A percentile compares a stretch with the other conserved stretches of the same genome.
These are phyloP conservation scores for Brachyrhaphis roseni DNA, from an alignment of 2,797 vertebrate species.

Conservation along the genomic window DNA sequence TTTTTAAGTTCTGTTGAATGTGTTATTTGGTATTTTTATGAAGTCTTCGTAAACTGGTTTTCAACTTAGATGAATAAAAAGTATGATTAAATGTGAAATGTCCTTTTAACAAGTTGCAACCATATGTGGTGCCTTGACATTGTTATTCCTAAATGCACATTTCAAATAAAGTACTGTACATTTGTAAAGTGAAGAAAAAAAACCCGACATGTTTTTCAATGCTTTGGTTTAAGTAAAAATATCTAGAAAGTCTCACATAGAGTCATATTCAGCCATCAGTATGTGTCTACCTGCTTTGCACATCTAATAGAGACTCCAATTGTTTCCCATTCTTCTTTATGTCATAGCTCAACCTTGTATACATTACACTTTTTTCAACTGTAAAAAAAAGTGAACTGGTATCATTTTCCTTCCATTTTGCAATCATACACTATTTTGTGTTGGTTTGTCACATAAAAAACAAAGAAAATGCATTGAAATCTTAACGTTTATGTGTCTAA, in stretches of 20 bases:
- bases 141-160: background rate
- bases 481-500: background rate
- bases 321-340: background rate
- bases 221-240: background rate
- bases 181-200: background rate
- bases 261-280: background rate
- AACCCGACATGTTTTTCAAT: background rate
- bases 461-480: background rate
- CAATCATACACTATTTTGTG: background rate
- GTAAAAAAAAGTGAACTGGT: background rate
- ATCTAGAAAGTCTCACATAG: background rate
- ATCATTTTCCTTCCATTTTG: background rate
- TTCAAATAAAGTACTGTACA: background rate
- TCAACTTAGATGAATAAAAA: too few relatives aligned
- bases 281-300: background rate
- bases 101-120: too few relatives aligned
- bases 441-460: background rate
- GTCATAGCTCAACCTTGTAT: background rate
- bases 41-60: too few relatives aligned
- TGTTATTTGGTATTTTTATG: too few relatives aligned
- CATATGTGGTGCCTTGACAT: background rate
- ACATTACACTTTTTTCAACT: background rate
- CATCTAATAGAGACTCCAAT: background rate
- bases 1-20: background rate
- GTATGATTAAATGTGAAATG: too few relatives aligned